Conservation (phyloP, 2,113 vertebrate species). For the Pseudolaguvia tuberculata region DNA sequence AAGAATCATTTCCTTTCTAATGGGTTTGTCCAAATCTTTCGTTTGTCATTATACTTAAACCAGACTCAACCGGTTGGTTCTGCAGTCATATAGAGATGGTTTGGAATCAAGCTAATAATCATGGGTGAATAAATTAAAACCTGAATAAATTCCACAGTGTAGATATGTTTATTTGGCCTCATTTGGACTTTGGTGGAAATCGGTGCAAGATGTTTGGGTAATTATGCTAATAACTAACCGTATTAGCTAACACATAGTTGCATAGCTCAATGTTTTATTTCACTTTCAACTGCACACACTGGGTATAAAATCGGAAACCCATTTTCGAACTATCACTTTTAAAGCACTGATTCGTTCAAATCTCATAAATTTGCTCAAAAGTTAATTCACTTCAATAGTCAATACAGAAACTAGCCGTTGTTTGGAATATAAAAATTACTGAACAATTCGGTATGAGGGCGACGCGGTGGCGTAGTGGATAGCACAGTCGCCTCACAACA, state of each 20-base stretch:
- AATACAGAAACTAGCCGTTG: background rate
- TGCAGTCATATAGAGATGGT: background rate
- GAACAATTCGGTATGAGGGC: no score
- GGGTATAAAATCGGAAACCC: background rate
- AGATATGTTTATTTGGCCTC: background rate
- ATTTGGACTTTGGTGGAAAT: background rate
- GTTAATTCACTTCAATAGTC: background rate
- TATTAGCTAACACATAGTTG: background rate
- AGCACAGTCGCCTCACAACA: no score
- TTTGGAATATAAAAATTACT: background rate
- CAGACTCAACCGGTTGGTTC: background rate
- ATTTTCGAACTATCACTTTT: no score
- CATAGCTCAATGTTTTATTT: background rate
- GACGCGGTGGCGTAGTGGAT: no score
- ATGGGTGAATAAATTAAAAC: background rate
- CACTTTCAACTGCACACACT: background rate
- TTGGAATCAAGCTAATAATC: background rate
- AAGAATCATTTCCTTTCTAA: background rate
- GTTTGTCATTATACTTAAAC: background rate
- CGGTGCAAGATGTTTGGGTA: background rate
- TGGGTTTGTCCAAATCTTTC: background rate
- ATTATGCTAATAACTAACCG: background rate
- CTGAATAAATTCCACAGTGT: constrained; percentile 3
- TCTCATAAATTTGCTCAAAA: background rate
- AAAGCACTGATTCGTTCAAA: no score